These are phyloP conservation scores for Formicarius rufipectus DNA, from an alignment of 2,113 vertebrate species.

Conservation along the genomic window DNA sequence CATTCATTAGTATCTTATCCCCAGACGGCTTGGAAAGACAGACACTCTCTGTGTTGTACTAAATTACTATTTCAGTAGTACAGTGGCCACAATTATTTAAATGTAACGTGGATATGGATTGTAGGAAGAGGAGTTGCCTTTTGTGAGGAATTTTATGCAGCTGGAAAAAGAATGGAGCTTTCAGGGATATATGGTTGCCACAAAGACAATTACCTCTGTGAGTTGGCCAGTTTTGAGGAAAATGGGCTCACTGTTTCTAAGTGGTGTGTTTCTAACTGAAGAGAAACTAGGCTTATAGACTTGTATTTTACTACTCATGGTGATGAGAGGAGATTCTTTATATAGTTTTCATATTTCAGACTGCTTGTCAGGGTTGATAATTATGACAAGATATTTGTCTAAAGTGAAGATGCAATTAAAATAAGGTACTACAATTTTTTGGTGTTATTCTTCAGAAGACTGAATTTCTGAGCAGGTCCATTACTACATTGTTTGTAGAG, in stretches of 20 bases:
- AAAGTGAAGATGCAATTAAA: background rate
- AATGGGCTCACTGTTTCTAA: background rate
- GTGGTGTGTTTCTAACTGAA: background rate
- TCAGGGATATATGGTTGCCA: background rate
- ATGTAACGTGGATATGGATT: fast-evolving
- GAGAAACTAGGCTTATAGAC: background rate
- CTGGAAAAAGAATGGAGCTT: background rate
- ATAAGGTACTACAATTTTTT: background rate
- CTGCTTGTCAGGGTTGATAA: background rate
- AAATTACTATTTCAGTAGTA: background rate
- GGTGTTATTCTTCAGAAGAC: background rate
- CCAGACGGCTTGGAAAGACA: background rate
- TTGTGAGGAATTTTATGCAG: background rate
- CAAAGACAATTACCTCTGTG: background rate
- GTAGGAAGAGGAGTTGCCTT: background rate
- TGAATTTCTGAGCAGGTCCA: background rate
- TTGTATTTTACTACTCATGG: background rate
- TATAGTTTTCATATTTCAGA: background rate
- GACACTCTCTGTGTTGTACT: background rate
- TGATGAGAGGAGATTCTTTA: background rate
- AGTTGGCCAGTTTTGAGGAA: background rate
- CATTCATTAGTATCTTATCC: background rate
- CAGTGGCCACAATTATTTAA: background rate
- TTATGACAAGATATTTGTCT: background rate
- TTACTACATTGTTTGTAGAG: background rate